phyloP scores from a whole-genome alignment of 2,113 vertebrate species.

The Canis aureus region DNA sequence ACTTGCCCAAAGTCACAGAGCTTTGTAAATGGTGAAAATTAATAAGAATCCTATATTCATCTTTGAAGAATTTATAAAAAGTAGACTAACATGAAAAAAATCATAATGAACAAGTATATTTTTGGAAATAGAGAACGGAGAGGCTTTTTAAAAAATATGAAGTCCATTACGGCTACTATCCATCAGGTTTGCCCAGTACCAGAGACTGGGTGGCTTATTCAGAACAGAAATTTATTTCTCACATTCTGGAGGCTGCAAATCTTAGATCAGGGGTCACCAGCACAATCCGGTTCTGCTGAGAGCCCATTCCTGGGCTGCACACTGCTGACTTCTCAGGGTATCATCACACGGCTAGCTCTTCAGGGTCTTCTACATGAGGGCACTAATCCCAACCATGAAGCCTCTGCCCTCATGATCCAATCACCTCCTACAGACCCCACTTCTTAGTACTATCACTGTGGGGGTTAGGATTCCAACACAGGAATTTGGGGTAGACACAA shows the following conservation, averaged over 20 bases:
- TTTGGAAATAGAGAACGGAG: slow-evolving; percentile 7
- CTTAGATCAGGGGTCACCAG: neutral
- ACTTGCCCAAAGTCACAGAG: neutral
- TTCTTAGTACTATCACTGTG: neutral
- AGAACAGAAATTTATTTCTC: neutral
- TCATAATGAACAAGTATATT: neutral
- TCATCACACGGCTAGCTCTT: neutral
- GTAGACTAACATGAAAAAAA: neutral
- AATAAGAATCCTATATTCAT: neutral
- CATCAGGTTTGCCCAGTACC: neutral
- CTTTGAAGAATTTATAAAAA: neutral
- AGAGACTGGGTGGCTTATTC: neutral
- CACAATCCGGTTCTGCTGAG: neutral
- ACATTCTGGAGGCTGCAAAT: neutral
- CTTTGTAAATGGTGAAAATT: neutral
- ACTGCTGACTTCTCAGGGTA: neutral
- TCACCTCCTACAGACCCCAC: neutral
- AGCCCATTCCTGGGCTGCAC: neutral
- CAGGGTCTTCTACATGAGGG: neutral
- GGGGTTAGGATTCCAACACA: neutral
- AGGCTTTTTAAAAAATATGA: neutral
- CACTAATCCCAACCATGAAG: neutral
- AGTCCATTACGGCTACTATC: slow-evolving; percentile 3
- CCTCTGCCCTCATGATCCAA: neutral
- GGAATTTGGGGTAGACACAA: neutral